Evolutionary conservation across 1,140 invertebrate species (phyloP), one percentile per base, ranked within the genome.

Genomic region (Ostrea denselamellosa): DNA sequence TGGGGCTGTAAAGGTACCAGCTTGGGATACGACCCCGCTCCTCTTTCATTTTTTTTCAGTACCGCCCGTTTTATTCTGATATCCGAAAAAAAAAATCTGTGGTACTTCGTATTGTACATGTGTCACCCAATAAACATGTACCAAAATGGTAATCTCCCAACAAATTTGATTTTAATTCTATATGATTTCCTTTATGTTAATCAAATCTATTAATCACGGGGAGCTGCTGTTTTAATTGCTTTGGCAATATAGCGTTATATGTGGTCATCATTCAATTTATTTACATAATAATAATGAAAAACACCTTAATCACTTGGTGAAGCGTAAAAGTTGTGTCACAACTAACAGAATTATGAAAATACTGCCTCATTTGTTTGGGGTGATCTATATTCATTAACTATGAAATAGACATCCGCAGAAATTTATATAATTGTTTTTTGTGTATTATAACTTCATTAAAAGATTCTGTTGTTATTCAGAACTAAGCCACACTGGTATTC

Each of bases 281-380:
- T 77, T 77, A 22, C 68, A 77, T 77, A 77, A 34, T 77, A 28
- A 77, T 77, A 25, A 77, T 77, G 68, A 28, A 34, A 25, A 19
- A n/a, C 17, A 62, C 56, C 56, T 62, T 62, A n/a, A 19, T 19
- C 56, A 62, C 68, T 14, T 77, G 14, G 9, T 17, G 68, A 14
- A 12, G 22, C 14, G 58, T 19, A 12, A n/a, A 19, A 5, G 58
- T n/a, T n/a, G n/a, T 71, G 22, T 25, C 9, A 28, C 65, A 28
- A 22, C 10, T 28, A 25, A 77, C 14, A 28, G 25, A 12, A 77
- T 77, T 77, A 77, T 77, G 68, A 77, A 77, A 77, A 77, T 77
- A 9, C 28, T 25, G 68, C 68, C 28, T 77, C 25, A 25, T 77
- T 77, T 77, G 14, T 9, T 25, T 25, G 17, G 10, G 68, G 25